Conservation (phyloP, 2,797 vertebrate genomes). For the Eulemur rubriventer region DNA sequence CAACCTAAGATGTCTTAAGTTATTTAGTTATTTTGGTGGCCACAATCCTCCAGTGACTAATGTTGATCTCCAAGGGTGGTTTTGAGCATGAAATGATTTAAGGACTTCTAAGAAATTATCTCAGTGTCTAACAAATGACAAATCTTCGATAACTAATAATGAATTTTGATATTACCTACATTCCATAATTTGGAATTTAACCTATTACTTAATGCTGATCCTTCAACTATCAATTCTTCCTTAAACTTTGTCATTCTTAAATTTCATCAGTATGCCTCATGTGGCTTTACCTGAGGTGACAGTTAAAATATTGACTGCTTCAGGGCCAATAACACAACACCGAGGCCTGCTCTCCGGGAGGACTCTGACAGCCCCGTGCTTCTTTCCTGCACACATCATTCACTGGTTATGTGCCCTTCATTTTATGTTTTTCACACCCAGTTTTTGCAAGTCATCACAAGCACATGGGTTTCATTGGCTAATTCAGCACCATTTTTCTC, state of each 20-base stretch:
- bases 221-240: not conserved
- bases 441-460: not conserved
- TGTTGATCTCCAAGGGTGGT: not conserved
- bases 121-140: not conserved
- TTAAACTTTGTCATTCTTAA: not conserved
- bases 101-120: not conserved
- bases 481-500: not conserved
- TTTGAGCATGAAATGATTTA: not conserved
- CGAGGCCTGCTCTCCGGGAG: not conserved
- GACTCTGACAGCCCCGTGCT: accelerated
- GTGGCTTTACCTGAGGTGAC: not conserved
- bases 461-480: not conserved
- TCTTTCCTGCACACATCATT: not conserved
- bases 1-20: not conserved
- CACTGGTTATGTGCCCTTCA: not conserved
- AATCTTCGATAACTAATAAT: not conserved
- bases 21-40: not conserved
- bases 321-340: not conserved
- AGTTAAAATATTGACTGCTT: not conserved
- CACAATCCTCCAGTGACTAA: not conserved
- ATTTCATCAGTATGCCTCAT: not conserved
- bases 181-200: not conserved
- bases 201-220: not conserved
- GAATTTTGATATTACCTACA: not conserved
- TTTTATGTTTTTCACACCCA: not conserved